phyloP scores from a whole-genome alignment of 2,113 vertebrate genomes.

The Garra rufa region DNA sequence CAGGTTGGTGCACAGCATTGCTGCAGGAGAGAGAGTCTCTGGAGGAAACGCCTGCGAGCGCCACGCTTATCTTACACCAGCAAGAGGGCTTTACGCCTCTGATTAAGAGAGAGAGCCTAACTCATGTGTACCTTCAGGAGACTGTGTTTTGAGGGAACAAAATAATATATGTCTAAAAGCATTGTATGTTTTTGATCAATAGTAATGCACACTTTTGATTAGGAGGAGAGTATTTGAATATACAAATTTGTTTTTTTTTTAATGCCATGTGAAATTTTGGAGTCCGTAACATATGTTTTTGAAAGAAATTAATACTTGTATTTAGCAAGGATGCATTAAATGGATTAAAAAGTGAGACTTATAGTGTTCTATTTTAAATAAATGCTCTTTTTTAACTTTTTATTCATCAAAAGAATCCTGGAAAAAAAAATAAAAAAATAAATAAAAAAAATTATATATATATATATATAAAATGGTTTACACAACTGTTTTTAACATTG shows the following conservation, averaged over 20 bases:
- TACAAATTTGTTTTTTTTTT: too few relatives aligned
- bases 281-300: neutral
- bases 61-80: slow-evolving; percentile 73
- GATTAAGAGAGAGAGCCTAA: slow-evolving; percentile 22
- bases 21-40: slow-evolving; percentile 74
- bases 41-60: slow-evolving; percentile 72
- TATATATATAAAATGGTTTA: neutral
- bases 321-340: neutral
- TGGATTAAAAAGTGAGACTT: neutral
- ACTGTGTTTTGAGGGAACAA: neutral
- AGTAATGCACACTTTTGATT: neutral
- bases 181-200: neutral
- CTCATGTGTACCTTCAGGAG: neutral
- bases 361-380: too few relatives aligned
- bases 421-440: too few relatives aligned
- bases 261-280: too few relatives aligned
- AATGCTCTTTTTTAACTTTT: neutral
- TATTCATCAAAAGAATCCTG: neutral
- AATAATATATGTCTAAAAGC: neutral
- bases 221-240: neutral
- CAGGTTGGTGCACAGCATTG: slow-evolving; percentile 72
- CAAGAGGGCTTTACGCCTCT: slow-evolving; percentile 75
- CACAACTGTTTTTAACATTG: neutral
- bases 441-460: too few relatives aligned
- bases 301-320: neutral